These are phyloP conservation scores for Tenthredo scrophulariae DNA, from an alignment of 2,888 invertebrate species.

Conservation along the genomic window DNA sequence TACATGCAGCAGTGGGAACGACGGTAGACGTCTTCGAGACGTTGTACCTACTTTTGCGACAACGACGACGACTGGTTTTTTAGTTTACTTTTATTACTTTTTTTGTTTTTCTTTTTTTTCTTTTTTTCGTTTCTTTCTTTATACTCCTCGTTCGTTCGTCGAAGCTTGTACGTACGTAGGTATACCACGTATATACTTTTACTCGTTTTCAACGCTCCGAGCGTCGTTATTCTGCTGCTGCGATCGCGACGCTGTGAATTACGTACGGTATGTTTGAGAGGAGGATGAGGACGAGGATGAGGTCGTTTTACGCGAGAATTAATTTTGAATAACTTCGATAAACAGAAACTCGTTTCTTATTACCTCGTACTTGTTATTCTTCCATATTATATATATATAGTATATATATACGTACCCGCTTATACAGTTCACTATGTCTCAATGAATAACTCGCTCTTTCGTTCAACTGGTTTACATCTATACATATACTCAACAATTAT, in stretches of 20 bases:
- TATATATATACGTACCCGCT: not conserved
- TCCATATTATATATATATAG: not conserved
- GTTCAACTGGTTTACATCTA: not conserved
- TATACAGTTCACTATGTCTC: constrained; percentile 17
- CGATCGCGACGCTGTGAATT: constrained; percentile 6
- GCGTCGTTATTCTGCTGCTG: constrained; percentile 1
- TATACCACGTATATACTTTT: not conserved
- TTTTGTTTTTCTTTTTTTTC: not conserved
- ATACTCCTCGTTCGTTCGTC: not conserved
- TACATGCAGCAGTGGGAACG: not conserved
- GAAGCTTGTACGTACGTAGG: not conserved
- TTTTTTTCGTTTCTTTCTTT: not conserved
- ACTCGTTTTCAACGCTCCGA: constrained; percentile 28
- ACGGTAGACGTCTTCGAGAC: constrained; percentile 45
- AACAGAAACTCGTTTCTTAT: constrained; percentile 14
- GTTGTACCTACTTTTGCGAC: constrained; percentile 9
- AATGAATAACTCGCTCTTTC: not conserved
- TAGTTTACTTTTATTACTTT: not conserved
- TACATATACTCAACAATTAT: too few species aligned
- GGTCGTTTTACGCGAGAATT: constrained; percentile 16
- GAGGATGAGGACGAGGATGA: not conserved
- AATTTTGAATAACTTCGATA: constrained; percentile 12
- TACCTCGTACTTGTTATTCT: constrained; percentile 6
- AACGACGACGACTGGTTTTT: constrained; percentile 26
- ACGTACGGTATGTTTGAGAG: not conserved